Conservation (phyloP, 1,140 invertebrate genomes). For the Gonioctena quinquepunctata region DNA sequence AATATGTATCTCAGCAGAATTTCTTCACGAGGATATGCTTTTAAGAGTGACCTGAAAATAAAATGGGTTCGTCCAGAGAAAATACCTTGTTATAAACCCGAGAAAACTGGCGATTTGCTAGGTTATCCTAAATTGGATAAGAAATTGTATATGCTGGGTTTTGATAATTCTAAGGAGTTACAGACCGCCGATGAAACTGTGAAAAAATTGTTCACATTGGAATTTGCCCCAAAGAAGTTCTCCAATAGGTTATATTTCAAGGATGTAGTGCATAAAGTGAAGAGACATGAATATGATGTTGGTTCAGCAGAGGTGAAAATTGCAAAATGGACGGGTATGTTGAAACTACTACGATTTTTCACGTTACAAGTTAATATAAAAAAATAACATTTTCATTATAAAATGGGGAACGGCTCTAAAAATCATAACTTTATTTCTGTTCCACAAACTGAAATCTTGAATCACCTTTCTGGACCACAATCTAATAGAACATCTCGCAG, state of each 20-base stretch:
- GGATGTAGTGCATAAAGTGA: slow-evolving; percentile 59
- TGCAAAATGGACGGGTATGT: slow-evolving; percentile 53
- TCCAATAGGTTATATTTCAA: slow-evolving; percentile 51
- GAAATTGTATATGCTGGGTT: slow-evolving; percentile 46
- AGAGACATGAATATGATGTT: slow-evolving; percentile 61
- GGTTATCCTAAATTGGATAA: slow-evolving; percentile 55
- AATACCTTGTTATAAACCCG: slow-evolving; percentile 58
- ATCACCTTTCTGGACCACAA: too few species aligned
- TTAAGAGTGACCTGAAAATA: slow-evolving; percentile 65
- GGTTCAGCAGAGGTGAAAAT: slow-evolving; percentile 63
- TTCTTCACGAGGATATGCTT: slow-evolving; percentile 52
- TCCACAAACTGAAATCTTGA: too few species aligned
- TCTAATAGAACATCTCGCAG: too few species aligned
- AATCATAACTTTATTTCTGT: too few species aligned
- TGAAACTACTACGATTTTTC: too few species aligned
- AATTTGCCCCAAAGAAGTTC: slow-evolving; percentile 57
- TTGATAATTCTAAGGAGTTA: slow-evolving; percentile 59
- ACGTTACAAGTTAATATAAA: too few species aligned
- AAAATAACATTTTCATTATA: too few species aligned
- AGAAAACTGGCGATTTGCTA: slow-evolving; percentile 63
- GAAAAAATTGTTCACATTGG: slow-evolving; percentile 62
- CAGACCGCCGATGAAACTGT: slow-evolving; percentile 62
- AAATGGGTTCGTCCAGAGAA: slow-evolving; percentile 67
- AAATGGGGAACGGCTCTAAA: too few species aligned
- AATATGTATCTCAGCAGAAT: neutral